phyloP scores from a whole-genome alignment of 2,113 vertebrate genomes.

The Apistogramma diplotaenia region DNA sequence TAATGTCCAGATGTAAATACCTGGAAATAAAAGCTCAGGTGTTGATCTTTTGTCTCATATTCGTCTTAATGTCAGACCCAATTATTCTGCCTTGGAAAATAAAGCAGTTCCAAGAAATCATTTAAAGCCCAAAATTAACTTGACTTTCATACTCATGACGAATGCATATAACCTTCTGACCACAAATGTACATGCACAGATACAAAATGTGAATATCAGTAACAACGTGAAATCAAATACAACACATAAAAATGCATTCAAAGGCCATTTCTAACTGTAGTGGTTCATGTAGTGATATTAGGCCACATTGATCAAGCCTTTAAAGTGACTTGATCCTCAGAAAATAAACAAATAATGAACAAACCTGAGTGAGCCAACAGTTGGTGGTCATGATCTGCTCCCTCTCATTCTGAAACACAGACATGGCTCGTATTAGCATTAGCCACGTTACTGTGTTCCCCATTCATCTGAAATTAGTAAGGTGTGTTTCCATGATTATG shows the following conservation, averaged over 20 bases:
- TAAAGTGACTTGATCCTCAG: fast-evolving
- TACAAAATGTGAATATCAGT: neutral
- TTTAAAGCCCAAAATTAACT: neutral
- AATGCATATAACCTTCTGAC: neutral
- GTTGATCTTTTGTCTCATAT: too few species aligned
- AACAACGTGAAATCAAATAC: neutral
- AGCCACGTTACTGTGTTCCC: neutral
- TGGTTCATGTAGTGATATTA: neutral
- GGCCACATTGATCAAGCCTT: neutral
- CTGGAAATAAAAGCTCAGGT: too few species aligned
- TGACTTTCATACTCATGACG: neutral
- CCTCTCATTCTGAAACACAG: conserved; percentile 78
- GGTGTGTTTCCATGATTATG: neutral
- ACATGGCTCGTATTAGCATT: neutral
- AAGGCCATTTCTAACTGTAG: neutral
- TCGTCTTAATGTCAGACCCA: too few species aligned
- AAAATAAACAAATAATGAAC: neutral
- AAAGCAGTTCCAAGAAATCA: neutral
- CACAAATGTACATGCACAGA: neutral
- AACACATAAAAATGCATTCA: neutral
- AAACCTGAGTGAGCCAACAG: conserved; percentile 81
- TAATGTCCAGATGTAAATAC: too few species aligned
- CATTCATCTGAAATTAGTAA: neutral
- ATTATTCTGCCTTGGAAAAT: neutral
- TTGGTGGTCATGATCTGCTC: conserved; percentile 85